A percentile compares a stretch with the other conserved stretches of the same genome.
Conservation (phyloP, 2,797 vertebrate genomes). For the Bucorvus abyssinicus region DNA sequence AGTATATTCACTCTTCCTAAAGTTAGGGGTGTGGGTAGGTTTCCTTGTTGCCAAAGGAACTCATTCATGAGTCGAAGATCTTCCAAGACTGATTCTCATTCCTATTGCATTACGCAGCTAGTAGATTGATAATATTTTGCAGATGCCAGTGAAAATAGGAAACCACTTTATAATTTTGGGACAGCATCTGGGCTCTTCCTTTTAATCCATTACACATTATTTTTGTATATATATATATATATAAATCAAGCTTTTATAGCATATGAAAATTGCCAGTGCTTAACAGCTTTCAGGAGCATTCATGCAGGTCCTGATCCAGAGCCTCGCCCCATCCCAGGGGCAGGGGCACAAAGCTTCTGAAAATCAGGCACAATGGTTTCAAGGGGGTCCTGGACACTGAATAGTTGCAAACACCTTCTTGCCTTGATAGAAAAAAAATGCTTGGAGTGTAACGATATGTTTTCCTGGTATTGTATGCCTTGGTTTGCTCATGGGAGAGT, state of each 20-base stretch:
- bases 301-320: background rate
- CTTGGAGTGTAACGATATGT: fast-evolving
- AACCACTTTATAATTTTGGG: background rate
- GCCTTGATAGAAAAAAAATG: background rate
- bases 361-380: background rate
- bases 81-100: background rate
- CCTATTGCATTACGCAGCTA: background rate
- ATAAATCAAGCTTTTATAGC: background rate
- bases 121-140: background rate
- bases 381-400: background rate
- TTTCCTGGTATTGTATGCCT: background rate
- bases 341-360: background rate
- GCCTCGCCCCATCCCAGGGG: background rate
- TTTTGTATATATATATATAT: fast-evolving
- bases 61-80: background rate
- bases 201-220: background rate
- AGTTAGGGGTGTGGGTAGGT: background rate
- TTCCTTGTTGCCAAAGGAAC: background rate
- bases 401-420: background rate
- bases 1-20: background rate
- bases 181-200: background rate
- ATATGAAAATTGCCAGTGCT: background rate
- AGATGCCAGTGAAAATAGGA: background rate
- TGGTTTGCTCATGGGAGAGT: background rate
- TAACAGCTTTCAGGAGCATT: background rate